These are phyloP conservation scores for Drosophila atripex DNA, from an alignment of 2,888 invertebrate genomes.

Conservation along the genomic window DNA sequence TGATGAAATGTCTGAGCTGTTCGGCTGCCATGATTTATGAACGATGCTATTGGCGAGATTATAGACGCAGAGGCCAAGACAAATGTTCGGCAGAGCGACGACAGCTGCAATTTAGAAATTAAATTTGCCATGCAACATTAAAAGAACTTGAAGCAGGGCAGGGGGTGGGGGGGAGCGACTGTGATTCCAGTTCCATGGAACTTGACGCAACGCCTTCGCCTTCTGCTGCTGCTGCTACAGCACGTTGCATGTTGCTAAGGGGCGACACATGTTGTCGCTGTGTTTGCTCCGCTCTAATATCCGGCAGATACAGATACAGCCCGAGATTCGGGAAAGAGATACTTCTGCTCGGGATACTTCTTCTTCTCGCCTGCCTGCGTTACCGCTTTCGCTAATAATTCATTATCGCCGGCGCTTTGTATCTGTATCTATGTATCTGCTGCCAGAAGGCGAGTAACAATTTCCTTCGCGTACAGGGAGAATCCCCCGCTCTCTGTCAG, in stretches of 20 bases:
- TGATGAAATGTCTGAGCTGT: slow-evolving; percentile 57
- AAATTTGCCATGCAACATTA: slow-evolving; percentile 81
- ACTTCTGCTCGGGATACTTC: background rate
- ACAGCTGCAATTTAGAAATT: slow-evolving; percentile 82
- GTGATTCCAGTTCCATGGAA: slow-evolving; percentile 59
- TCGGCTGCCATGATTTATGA: slow-evolving; percentile 64
- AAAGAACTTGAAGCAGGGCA: slow-evolving; percentile 44
- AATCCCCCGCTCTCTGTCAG: background rate
- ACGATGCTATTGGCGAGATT: slow-evolving; percentile 67
- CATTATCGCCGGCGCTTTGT: slow-evolving; percentile 58
- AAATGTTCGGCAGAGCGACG: slow-evolving; percentile 55
- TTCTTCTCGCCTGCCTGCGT: slow-evolving; percentile 10
- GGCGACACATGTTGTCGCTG: slow-evolving; percentile 70
- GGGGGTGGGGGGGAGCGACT: slow-evolving; percentile 6
- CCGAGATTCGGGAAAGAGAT: slow-evolving; percentile 30
- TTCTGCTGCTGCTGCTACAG: slow-evolving; percentile 18
- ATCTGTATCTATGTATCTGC: slow-evolving; percentile 42
- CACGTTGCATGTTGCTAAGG: slow-evolving; percentile 28
- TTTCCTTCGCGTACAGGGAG: background rate
- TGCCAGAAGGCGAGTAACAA: slow-evolving; percentile 16
- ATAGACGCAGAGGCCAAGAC: slow-evolving; percentile 37
- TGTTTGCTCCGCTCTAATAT: slow-evolving; percentile 60
- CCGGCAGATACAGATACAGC: slow-evolving; percentile 63
- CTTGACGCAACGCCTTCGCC: slow-evolving; percentile 39
- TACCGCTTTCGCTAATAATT: slow-evolving; percentile 57